Percentiles rank a stretch among this genome's conserved stretches.
These are phyloP conservation scores for Stramonita haemastoma DNA, from an alignment of 2,888 invertebrate species.

Conservation along the genomic window DNA sequence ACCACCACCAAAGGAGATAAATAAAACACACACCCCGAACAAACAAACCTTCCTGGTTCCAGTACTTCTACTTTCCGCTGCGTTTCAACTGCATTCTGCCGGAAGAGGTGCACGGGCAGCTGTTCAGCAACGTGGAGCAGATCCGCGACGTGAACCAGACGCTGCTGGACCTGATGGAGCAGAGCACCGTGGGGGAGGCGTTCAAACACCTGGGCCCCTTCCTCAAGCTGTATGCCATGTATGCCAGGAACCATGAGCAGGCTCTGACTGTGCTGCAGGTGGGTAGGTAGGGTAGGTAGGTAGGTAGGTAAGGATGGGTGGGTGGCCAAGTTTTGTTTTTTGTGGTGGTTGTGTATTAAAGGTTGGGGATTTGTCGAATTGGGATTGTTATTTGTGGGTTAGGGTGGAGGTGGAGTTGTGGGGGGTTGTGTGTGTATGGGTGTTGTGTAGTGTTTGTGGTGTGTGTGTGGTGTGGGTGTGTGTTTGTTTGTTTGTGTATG, in stretches of 20 bases:
- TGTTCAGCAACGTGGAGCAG: slow-evolving; percentile 76
- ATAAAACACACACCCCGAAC: too few species aligned
- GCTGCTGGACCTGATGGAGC: slow-evolving; percentile 73
- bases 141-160: slow-evolving; percentile 78
- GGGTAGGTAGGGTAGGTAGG: slow-evolving; percentile 48
- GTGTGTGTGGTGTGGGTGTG: too few species aligned
- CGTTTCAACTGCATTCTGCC: slow-evolving; percentile 69
- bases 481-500: too few species aligned
- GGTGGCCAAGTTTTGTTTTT: too few species aligned
- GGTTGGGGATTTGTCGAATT: too few species aligned
- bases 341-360: too few species aligned
- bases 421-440: too few species aligned
- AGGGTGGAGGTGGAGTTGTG: too few species aligned
- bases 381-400: too few species aligned
- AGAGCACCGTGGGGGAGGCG: slow-evolving; percentile 82
- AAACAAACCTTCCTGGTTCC: slow-evolving; percentile 50
- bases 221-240: slow-evolving; percentile 87
- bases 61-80: slow-evolving; percentile 76
- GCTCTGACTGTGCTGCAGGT: slow-evolving; percentile 83
- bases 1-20: too few species aligned
- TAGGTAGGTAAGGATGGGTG: too few species aligned
- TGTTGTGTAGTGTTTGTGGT: too few species aligned
- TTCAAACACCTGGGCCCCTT: slow-evolving; percentile 87
- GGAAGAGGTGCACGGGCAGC: slow-evolving; percentile 65
- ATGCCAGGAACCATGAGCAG: slow-evolving; percentile 86